Base-by-base conservation (phyloP, 2,797 vertebrate genomes). In the Hafferia zeledoni region DNA sequence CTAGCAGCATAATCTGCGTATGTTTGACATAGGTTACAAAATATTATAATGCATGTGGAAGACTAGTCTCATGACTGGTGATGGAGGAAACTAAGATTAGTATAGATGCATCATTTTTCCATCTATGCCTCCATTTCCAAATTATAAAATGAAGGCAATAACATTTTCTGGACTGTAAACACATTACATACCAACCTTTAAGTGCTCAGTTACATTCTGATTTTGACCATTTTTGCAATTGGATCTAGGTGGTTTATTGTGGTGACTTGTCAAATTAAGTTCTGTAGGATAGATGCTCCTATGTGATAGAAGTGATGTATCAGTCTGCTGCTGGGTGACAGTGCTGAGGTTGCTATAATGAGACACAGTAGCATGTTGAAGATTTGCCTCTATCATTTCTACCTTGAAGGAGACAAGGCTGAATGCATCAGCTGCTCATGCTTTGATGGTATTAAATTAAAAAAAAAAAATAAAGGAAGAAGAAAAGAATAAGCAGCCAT, bases 241-340 rank as follows among this genome's bases (percentile, higher is more conserved):
- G 5, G 43, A 47, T 15, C 13, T 49, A 39, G 37, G 19, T 47
- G 22, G 25, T 47, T 67, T 56, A 43, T 10, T 61, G 17, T 5
- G 47, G 35, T 46, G 16, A 44, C 10, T 50, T 46, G 27, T 64
- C 79, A 52, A 33, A 25, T 20, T 15, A 8, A 23, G 13, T 23
- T 71, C 39, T 53, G 30, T 37, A 25, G 39, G 7, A 30, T 1
- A 16, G 46, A 10, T n/a, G 37, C 18, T 59, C 41, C 59, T 10
- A 0, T 4, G 41, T 9, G 61, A 25, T 7, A 63, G 33, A 31
- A 83, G n/a, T 13, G 14, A 11, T 0, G 0, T 17, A 17, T 3
- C 50, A 41, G 19, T 15, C 14, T 33, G 15, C 53, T 2, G 2
- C 56, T 30, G 31, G 13, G 23, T 43, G 77, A 28, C 23, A 25